phyloP scores from a whole-genome alignment of 1,140 invertebrate species.

The Leptonema lineaticorne region DNA sequence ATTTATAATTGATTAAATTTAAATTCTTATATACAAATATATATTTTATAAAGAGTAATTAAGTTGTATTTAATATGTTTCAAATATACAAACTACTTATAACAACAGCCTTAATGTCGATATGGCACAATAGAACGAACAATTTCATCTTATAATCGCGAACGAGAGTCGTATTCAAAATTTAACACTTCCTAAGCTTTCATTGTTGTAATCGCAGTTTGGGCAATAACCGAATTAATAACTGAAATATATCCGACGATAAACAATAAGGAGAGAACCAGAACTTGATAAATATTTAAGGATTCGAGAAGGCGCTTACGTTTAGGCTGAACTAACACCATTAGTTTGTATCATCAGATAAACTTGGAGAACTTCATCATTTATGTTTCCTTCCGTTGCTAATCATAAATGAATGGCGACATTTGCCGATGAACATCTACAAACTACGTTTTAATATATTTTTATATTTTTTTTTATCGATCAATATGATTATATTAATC shows the following conservation, averaged over 20 bases:
- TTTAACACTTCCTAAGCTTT: not conserved
- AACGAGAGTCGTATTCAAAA: not conserved
- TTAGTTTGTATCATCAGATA: conserved; percentile 13
- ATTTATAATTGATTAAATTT: too few species aligned
- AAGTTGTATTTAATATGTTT: too few species aligned
- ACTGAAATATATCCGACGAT: not conserved
- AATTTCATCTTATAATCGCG: too few species aligned
- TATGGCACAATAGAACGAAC: too few species aligned
- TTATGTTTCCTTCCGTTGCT: conserved; percentile 12
- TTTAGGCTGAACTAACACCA: conserved; percentile 3
- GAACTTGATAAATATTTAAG: conserved; percentile 14
- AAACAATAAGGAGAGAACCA: not conserved
- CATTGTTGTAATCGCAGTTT: not conserved
- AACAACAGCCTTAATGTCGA: too few species aligned
- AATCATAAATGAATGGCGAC: not conserved
- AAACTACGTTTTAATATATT: not conserved
- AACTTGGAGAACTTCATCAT: conserved; percentile 7
- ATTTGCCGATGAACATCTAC: not conserved
- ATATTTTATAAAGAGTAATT: too few species aligned
- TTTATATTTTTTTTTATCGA: not conserved
- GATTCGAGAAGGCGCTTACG: conserved; percentile 5
- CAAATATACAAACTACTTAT: too few species aligned
- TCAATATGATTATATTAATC: not conserved
- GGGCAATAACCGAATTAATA: not conserved
- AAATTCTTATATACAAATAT: too few species aligned